These are phyloP conservation scores for Dexiosoma caninum DNA, from an alignment of 2,888 invertebrate species.

Conservation along the genomic window DNA sequence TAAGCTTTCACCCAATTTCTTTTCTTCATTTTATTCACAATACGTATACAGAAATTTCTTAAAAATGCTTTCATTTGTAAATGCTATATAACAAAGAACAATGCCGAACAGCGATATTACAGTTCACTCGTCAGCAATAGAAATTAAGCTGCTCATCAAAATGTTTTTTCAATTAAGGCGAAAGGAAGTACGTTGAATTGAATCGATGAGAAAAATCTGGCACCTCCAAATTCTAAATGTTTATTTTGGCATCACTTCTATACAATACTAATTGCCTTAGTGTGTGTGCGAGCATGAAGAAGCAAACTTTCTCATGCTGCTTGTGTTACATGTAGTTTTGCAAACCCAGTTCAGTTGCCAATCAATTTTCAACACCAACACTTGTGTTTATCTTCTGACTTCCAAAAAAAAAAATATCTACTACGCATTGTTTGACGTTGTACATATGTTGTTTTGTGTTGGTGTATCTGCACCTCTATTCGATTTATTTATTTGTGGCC, in stretches of 20 bases:
- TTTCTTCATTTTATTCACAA: no score
- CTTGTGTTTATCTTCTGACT: slow-evolving; percentile 42
- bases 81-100: no score
- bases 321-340: slow-evolving; percentile 34
- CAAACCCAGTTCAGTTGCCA: slow-evolving; percentile 58
- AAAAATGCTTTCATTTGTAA: no score
- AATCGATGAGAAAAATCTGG: not conserved
- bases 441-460: slow-evolving; percentile 1
- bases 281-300: not conserved
- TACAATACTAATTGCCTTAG: not conserved
- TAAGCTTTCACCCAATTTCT: no score
- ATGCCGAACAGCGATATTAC: no score
- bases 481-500: not conserved
- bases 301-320: not conserved
- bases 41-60: no score
- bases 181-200: not conserved
- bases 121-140: no score
- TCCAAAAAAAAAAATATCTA: slow-evolving; percentile 4
- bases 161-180: no score
- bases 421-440: slow-evolving; percentile 21
- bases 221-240: not conserved
- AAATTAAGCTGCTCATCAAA: no score
- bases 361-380: slow-evolving; percentile 54
- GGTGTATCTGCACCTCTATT: not conserved
- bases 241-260: slow-evolving; percentile 38